phyloP scores from a whole-genome alignment of 2,113 vertebrate species.

The Hippocampus barbouri region DNA sequence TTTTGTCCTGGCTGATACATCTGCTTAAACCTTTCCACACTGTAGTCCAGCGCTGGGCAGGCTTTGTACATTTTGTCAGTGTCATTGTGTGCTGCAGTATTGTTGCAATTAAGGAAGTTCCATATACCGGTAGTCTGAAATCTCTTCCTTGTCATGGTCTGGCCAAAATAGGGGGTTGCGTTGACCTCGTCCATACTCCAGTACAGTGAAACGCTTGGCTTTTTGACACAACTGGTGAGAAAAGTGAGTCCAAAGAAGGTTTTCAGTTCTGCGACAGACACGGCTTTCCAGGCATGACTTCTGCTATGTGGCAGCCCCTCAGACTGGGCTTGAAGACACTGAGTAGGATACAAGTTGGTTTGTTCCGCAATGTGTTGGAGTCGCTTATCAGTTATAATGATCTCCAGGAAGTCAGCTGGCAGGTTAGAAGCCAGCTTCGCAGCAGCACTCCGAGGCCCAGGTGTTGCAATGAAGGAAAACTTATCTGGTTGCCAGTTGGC shows the following conservation, averaged over 20 bases:
- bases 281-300: background rate
- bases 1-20: background rate
- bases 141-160: background rate
- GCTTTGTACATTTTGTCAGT: slow-evolving; percentile 1
- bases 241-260: background rate
- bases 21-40: background rate
- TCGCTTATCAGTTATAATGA: background rate
- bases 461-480: background rate
- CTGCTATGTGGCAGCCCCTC: background rate
- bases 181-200: background rate
- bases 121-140: background rate
- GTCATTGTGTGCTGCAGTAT: background rate
- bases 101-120: background rate
- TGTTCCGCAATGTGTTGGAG: slow-evolving; percentile 1
- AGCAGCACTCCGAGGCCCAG: background rate
- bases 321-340: background rate
- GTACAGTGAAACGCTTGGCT: background rate
- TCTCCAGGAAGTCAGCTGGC: background rate
- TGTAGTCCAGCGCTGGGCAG: background rate
- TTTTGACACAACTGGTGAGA: background rate
- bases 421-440: background rate
- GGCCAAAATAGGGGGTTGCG: background rate
- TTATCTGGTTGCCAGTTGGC: background rate
- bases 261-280: background rate
- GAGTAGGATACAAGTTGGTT: background rate